A percentile compares a stretch with the other conserved stretches of the same genome.
phyloP scores from a whole-genome alignment of 2,113 vertebrate genomes.

The Motacilla tschutschensis region DNA sequence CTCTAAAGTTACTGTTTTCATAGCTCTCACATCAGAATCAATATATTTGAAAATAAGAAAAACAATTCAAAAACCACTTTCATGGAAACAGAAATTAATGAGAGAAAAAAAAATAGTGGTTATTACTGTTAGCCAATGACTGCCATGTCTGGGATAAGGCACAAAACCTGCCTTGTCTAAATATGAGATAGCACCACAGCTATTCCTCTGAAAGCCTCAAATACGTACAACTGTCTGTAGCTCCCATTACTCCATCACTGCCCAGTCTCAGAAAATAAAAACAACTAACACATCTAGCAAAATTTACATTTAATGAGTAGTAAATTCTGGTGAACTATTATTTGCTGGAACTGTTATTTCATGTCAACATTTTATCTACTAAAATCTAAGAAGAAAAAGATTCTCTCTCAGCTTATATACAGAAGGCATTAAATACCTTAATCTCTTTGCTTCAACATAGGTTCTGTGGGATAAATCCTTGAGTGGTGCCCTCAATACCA shows the following conservation, averaged over 20 bases:
- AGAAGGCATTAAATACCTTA: slow-evolving; percentile 13
- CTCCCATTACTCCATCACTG: neutral
- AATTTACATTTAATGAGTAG: neutral
- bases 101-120: neutral
- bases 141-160: neutral
- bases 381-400: neutral
- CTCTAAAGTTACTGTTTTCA: neutral
- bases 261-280: neutral
- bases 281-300: neutral
- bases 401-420: neutral
- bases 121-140: neutral
- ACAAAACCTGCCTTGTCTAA: neutral
- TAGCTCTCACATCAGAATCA: neutral
- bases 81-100: neutral
- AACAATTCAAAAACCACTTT: neutral
- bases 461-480: neutral
- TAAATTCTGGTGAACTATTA: neutral
- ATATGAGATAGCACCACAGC: neutral
- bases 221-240: neutral
- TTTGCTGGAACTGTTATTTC: neutral
- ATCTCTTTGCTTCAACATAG: neutral
- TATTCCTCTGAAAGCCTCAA: neutral
- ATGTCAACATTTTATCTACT: neutral
- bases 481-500: neutral
- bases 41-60: neutral